Base-by-base conservation (phyloP, 1,140 invertebrate genomes). In the Drosophila paulistorum region DNA sequence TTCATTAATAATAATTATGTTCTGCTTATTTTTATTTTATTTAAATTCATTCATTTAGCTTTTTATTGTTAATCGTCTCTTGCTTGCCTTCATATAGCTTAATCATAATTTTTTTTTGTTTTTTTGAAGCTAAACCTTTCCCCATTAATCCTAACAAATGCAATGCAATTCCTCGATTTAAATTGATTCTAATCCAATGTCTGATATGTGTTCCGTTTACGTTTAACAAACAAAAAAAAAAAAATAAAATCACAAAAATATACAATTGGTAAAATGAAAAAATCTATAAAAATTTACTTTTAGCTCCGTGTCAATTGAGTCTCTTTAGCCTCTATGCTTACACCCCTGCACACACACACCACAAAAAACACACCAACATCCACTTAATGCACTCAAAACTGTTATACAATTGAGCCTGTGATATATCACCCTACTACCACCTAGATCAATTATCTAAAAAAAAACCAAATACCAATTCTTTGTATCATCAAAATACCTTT, bases 271-370 rank as follows among this genome's bases (percentile, higher is more conserved):
- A 70, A 70, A 76, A 76, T 33, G 75, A 41, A 75, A 63, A 77
- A 60, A 77, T 70, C 41, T 70, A 71, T 51, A 51, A 41, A 30
- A 57, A 61, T 75, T 67, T 78, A 79, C 72, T 86, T 86, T 84
- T 86, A 86, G 83, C 84, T 73, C 72, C 80, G 76, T 79, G 54
- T 74, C 79, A 69, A 67, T 86, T 77, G 84, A 86, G 64, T 87
- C 83, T 57, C 76, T 79, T 59, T 81, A 85, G 73, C 54, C 65
- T 30, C 58, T 71, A 76, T 60, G 30, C 65, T 51, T 17, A 58
- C 65, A 26, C 23, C 23, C 23, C 23, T 26, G 23, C 23, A 26
- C 23, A 65, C 54, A 57, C 65, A 68, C 55, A 65, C 30, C 41
- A 51, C 26, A 57, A 84, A 48, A 64, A 54, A 80, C 61, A 68